A percentile compares a stretch with the other conserved stretches of the same genome.
Evolutionary conservation across 2,797 vertebrate species (phyloP).

Genomic region (Artibeus lituratus): DNA sequence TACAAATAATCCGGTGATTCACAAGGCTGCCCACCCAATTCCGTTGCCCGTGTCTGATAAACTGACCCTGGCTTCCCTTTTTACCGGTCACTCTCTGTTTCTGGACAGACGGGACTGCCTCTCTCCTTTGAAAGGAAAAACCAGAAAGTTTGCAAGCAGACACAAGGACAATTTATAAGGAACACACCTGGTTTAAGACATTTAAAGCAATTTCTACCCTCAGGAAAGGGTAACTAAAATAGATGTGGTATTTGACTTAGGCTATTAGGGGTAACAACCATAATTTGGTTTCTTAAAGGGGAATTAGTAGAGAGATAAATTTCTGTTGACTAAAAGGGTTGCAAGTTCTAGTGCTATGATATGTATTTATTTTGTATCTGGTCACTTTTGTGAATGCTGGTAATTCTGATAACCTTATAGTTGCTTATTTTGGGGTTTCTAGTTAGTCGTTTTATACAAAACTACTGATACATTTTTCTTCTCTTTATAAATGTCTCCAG

Average conservation of each 20-base stretch:
- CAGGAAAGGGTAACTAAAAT: neutral
- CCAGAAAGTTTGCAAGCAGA: neutral
- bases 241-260: neutral
- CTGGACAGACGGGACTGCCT: neutral
- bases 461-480: neutral
- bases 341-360: neutral
- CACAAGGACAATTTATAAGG: neutral
- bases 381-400: neutral
- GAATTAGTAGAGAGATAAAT: neutral
- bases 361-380: neutral
- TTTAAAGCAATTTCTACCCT: neutral
- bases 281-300: neutral
- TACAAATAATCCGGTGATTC: too few species aligned
- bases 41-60: too few species aligned
- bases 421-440: neutral
- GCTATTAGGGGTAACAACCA: neutral
- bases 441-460: neutral
- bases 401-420: constrained; percentile 30
- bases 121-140: neutral
- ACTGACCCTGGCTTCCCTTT: neutral
- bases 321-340: neutral
- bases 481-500: neutral
- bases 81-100: neutral
- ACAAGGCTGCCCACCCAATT: neutral
- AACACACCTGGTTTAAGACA: neutral